A percentile compares a stretch with the other conserved stretches of the same genome.
These are phyloP conservation scores for Phrynosoma blainvillii DNA, from an alignment of 2,113 vertebrate genomes.

Conservation along the genomic window DNA sequence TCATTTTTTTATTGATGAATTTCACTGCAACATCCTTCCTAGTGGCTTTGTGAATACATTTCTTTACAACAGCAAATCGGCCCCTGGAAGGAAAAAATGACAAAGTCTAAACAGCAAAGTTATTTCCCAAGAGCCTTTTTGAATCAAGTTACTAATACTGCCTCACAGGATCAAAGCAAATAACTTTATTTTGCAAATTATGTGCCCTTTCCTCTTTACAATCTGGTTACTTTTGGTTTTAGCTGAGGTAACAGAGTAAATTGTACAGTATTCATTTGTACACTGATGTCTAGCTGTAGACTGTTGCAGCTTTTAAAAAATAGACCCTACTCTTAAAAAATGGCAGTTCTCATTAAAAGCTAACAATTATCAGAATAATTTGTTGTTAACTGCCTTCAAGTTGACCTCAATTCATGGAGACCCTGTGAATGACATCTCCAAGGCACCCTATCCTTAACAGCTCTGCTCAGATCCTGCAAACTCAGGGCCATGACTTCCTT, in stretches of 20 bases:
- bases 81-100: slow-evolving; percentile 78
- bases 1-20: slow-evolving; percentile 96
- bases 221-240: slow-evolving; percentile 39
- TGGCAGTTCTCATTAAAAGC: neutral
- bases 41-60: slow-evolving; percentile 90
- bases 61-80: slow-evolving; percentile 95
- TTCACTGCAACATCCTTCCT: slow-evolving; percentile 96
- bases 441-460: too few species aligned
- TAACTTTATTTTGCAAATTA: slow-evolving; percentile 46
- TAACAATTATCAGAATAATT: slow-evolving; percentile 27
- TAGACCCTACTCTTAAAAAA: neutral
- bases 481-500: too few species aligned
- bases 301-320: slow-evolving; percentile 27
- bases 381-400: too few species aligned
- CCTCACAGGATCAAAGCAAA: slow-evolving; percentile 45
- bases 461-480: too few species aligned
- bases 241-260: slow-evolving; percentile 18
- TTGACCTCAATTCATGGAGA: too few species aligned
- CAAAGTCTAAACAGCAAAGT: slow-evolving; percentile 36
- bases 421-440: too few species aligned
- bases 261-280: slow-evolving; percentile 40
- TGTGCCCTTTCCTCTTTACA: neutral
- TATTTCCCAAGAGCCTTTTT: slow-evolving; percentile 11
- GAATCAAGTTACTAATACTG: slow-evolving; percentile 52
- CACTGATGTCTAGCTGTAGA: slow-evolving; percentile 8